phyloP scores from a whole-genome alignment of 2,888 invertebrate species.

The Lasioglossum leucozonium region DNA sequence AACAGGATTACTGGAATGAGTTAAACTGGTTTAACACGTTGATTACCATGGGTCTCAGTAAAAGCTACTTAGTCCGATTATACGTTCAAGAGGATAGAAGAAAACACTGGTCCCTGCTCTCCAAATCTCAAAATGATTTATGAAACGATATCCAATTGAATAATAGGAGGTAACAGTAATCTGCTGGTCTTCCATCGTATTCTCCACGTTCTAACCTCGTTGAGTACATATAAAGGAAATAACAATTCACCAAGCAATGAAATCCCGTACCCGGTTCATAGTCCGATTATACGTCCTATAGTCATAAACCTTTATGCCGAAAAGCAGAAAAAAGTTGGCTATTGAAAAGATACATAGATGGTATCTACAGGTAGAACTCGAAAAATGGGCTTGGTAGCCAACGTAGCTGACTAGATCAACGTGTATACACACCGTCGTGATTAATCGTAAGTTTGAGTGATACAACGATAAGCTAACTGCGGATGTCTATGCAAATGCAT shows the following conservation, averaged over 20 bases:
- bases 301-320: too few relatives aligned
- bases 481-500: background rate
- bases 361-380: too few relatives aligned
- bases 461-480: background rate
- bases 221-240: conserved; percentile 98
- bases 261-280: conserved; percentile 96
- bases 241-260: conserved; percentile 98
- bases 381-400: too few relatives aligned
- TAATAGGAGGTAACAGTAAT: conserved; percentile 95
- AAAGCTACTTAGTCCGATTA: too few relatives aligned
- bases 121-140: too few relatives aligned
- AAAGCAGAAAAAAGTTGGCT: too few relatives aligned
- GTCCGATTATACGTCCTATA: too few relatives aligned
- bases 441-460: background rate
- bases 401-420: background rate
- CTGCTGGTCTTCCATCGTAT: conserved; percentile 95
- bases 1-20: background rate
- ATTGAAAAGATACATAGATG: too few relatives aligned
- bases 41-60: too few relatives aligned
- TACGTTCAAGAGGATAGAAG: too few relatives aligned
- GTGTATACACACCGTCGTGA: background rate
- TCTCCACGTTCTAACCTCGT: conserved; percentile 95
- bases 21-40: background rate
- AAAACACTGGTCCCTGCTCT: too few relatives aligned
- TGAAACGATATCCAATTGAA: conserved; percentile 97